Conservation (phyloP, 2,113 vertebrate genomes). For the Aphyosemion australe region DNA sequence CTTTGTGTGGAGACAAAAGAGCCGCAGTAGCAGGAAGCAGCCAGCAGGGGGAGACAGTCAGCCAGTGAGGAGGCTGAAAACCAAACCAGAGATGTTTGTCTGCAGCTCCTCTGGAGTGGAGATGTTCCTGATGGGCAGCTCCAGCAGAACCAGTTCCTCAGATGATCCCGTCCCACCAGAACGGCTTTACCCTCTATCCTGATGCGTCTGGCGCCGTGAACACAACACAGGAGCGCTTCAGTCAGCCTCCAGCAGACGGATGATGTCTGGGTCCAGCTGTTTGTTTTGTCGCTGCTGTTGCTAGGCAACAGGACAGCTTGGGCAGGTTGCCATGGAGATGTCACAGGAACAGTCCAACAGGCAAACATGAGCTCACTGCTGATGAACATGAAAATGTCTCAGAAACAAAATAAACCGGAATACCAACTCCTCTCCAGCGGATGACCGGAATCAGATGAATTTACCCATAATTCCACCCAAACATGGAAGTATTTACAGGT, state of each 20-base stretch:
- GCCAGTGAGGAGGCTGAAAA: background rate
- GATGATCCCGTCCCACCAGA: too few species aligned
- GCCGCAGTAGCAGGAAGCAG: background rate
- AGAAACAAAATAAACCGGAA: too few species aligned
- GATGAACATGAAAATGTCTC: background rate
- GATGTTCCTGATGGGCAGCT: too few species aligned
- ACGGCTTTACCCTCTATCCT: too few species aligned
- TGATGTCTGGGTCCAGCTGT: background rate
- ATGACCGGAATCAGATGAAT: too few species aligned
- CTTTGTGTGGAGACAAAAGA: background rate
- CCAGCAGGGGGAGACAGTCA: constrained; percentile 12
- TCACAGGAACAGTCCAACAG: background rate
- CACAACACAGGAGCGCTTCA: too few species aligned
- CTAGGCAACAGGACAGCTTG: constrained; percentile 39
- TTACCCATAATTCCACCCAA: too few species aligned
- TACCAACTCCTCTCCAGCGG: too few species aligned
- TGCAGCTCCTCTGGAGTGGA: too few species aligned
- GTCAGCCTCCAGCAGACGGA: background rate
- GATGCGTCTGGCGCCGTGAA: too few species aligned
- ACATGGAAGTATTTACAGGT: too few species aligned
- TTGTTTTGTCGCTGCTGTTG: constrained; percentile 34
- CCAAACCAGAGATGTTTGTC: background rate
- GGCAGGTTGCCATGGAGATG: constrained; percentile 56
- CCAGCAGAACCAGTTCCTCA: too few species aligned
- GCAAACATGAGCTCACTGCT: constrained; percentile 1